Evolutionary conservation across 2,113 vertebrate species (phyloP), one percentile per base, ranked within the genome.

Genomic region (Alosa alosa): DNA sequence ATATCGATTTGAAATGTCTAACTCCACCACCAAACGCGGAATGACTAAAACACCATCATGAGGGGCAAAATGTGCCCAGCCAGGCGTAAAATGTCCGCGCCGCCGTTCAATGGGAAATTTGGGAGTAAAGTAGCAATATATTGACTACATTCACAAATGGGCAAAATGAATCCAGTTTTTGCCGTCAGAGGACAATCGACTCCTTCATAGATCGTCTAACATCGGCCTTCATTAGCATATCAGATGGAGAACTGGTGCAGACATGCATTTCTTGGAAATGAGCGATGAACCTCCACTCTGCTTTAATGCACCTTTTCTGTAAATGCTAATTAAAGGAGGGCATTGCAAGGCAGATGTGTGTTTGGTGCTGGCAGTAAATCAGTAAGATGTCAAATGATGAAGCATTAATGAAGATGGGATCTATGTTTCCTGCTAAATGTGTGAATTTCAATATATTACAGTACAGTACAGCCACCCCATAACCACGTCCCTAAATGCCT

Each of bases 1-100:
- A 81, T 87, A 89, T 91, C 87, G 90, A 92, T 82, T 83, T 78
- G 7, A 22, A 84, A 83, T 64, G 89, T 84, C 85, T 17, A 39
- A 78, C 31, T 39, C 36, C 36, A 15, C 72, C 31, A 41, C 64
- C 82, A 60, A 25, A 82, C 55, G 57, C 64, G 49, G 83, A 85
- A 83, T 85, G 87, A 83, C 84, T 64, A 50, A 82, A 85, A 85
- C 82, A 52, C 44, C 50, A 83, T 85, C 81, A 81, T 41, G 64
- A 20, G 20, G 41, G 41, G n/a, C 13, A 17, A 7, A 72, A 46
- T 64, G 64, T 83, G 82, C 41, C 60, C 82, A 83, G 82, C 87
- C 84, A 83, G 60, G 81, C 57, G 64, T 44, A 85, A 85, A 60
- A 81, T 82, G 83, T 81, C 83, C 81, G 46, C 64, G 55, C 83